These are phyloP conservation scores for Salvelinus sp. DNA, from an alignment of 2,113 vertebrate genomes.

Conservation along the genomic window DNA sequence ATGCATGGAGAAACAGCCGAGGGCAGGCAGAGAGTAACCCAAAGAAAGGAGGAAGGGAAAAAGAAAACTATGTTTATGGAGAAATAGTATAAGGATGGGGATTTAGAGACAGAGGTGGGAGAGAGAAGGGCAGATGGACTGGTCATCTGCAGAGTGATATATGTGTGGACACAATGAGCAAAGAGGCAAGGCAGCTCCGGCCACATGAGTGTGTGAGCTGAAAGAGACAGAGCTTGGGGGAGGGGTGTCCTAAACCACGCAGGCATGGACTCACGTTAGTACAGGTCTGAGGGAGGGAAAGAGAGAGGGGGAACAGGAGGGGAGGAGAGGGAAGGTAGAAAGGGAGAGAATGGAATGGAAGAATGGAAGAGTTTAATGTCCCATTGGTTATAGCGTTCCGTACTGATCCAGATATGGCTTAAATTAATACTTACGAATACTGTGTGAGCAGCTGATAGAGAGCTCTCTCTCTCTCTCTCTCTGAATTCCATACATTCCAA, in stretches of 20 bases:
- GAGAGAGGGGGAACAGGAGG: neutral
- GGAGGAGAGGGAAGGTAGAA: neutral
- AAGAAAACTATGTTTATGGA: neutral
- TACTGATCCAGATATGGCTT: constrained; percentile 41
- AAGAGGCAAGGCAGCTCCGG: constrained; percentile 57
- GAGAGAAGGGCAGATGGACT: constrained; percentile 51
- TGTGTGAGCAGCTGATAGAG: constrained; percentile 37
- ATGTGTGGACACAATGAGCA: constrained; percentile 76
- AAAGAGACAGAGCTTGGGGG: constrained; percentile 55
- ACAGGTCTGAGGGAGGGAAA: constrained; percentile 23
- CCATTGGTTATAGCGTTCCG: constrained; percentile 18
- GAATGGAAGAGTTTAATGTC: constrained; percentile 4
- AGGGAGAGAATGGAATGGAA: neutral
- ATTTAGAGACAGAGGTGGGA: constrained; percentile 8
- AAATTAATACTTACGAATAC: constrained; percentile 50
- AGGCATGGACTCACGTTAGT: constrained; percentile 59
- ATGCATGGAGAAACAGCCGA: neutral
- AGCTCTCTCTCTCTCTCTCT: constrained; percentile 18
- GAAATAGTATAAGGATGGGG: no score
- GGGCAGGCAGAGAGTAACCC: neutral
- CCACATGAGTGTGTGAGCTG: constrained; percentile 43
- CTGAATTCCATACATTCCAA: constrained; percentile 70
- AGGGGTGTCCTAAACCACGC: constrained; percentile 66
- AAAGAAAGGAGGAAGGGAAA: neutral
- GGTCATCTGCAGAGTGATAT: constrained; percentile 75